Evolutionary conservation across 2,113 vertebrate genomes (phyloP).

Genomic region (Ancistrus triradiatus): DNA sequence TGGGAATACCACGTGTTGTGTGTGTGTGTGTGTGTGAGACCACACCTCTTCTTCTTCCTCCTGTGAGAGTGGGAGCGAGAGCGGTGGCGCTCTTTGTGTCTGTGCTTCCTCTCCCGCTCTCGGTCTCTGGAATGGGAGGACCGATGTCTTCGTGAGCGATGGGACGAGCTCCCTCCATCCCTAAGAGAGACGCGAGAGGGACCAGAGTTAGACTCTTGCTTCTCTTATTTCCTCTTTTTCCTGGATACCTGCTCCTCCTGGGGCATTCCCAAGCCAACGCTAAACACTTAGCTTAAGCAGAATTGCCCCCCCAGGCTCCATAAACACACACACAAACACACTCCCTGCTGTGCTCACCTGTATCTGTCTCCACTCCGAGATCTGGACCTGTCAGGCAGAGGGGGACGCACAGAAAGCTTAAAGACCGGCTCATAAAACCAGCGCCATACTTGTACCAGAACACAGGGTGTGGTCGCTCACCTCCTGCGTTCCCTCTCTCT

Average conservation of each 20-base stretch:
- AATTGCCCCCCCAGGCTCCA: neutral
- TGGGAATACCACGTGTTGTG: too few relatives aligned
- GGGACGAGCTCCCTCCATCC: constrained; percentile 69
- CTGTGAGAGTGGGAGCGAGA: constrained; percentile 73
- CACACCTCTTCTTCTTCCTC: constrained; percentile 68
- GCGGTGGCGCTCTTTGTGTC: constrained; percentile 71
- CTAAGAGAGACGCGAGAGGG: constrained; percentile 41
- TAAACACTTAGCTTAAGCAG: neutral
- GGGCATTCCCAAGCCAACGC: too few relatives aligned
- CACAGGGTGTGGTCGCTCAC: constrained; percentile 38
- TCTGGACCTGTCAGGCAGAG: constrained; percentile 60
- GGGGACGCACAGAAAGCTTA: neutral
- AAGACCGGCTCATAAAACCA: neutral
- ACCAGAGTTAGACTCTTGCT: too few relatives aligned
- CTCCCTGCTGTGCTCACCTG: too few relatives aligned
- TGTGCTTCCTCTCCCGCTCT: constrained; percentile 69
- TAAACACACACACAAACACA: constrained; percentile 43
- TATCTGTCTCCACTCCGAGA: constrained; percentile 70
- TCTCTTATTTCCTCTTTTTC: too few relatives aligned
- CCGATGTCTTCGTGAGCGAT: constrained; percentile 66
- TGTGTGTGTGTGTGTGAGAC: too few relatives aligned
- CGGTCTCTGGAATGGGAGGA: constrained; percentile 66
- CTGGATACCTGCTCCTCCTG: too few relatives aligned
- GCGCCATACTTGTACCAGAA: neutral
- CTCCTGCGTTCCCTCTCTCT: constrained; percentile 62